phyloP scores from a whole-genome alignment of 2,113 vertebrate genomes.

The Xerus inauris region DNA sequence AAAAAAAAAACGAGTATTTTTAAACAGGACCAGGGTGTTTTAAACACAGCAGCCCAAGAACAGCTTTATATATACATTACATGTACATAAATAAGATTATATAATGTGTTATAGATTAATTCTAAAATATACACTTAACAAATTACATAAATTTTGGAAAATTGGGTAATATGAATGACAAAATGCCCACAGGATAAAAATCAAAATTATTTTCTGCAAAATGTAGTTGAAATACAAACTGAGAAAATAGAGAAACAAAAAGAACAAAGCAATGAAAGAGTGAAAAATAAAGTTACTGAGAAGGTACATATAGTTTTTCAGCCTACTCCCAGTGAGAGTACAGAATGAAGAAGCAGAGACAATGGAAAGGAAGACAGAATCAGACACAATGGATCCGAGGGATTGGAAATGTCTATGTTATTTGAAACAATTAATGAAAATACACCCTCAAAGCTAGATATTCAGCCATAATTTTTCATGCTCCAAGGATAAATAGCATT shows the following conservation, averaged over 20 bases:
- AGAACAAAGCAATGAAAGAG: neutral
- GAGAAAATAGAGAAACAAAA: neutral
- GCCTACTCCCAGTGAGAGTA: neutral
- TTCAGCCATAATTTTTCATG: neutral
- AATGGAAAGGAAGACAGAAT: neutral
- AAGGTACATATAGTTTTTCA: neutral
- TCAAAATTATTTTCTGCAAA: neutral
- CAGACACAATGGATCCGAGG: neutral
- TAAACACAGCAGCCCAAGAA: neutral
- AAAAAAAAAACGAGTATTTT: neutral
- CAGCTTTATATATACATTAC: neutral
- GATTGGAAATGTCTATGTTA: neutral
- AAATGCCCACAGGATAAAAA: neutral
- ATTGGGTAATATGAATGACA: neutral
- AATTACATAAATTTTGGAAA: neutral
- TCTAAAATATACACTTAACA: neutral
- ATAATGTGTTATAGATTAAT: neutral
- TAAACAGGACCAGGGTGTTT: neutral
- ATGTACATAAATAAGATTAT: neutral
- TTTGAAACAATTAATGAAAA: neutral
- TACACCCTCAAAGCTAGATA: neutral
- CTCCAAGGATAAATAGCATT: neutral
- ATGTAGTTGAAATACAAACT: neutral
- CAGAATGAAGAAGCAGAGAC: neutral
- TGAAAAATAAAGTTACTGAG: neutral